Evolutionary conservation across 2,113 vertebrate genomes (phyloP), one percentile per base, ranked within the genome.

Genomic region (Mus pahari): DNA sequence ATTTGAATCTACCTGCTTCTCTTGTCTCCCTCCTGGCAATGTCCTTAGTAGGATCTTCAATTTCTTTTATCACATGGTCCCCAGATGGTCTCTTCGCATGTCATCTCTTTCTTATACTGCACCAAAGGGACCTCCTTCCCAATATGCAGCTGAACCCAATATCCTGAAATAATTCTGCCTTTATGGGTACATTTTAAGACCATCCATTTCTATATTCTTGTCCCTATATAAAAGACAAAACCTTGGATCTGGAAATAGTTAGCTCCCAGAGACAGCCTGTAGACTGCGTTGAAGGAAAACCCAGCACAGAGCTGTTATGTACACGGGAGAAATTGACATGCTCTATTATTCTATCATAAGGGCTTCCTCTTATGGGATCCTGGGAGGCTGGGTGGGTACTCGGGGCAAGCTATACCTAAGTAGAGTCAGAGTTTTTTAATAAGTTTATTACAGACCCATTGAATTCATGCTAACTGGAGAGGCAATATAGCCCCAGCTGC

Each of bases 181-280:
- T 68, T 12, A 7, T 10, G 0, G 4, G 10, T 13, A n/a, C 2
- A 17, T 39, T 7, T 11, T 48, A 70, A 94, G 62, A 64, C 22
- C 42, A 48, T 24, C 31, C 8, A 31, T 36, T 71, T 53, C 7
- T 1, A 5, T 73, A 13, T n/a, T n/a, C 20, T 48, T 60, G 5
- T 2, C 70, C 3, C 0, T 9, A 2, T 36, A 42, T 42, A 66
- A 70, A 55, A 86, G 73, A 81, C 33, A 83, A 50, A 84, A 24
- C n/a, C 66, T 31, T 55, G 9, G 39, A 93, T 58, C n/a, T 86
- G 42, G 48, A 74, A 9, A 13, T 24, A 53, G 64, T 84, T 64
- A n/a, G 5, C 1, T 20, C 1, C 19, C 50, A 9, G 4, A 7
- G 9, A 70, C 31, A 73, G 5, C 12, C 2, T 1, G 10, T 50